Evolutionary conservation across 2,888 invertebrate genomes (phyloP), one percentile per base, ranked within the genome.

Genomic region (Conchocele bisecta): DNA sequence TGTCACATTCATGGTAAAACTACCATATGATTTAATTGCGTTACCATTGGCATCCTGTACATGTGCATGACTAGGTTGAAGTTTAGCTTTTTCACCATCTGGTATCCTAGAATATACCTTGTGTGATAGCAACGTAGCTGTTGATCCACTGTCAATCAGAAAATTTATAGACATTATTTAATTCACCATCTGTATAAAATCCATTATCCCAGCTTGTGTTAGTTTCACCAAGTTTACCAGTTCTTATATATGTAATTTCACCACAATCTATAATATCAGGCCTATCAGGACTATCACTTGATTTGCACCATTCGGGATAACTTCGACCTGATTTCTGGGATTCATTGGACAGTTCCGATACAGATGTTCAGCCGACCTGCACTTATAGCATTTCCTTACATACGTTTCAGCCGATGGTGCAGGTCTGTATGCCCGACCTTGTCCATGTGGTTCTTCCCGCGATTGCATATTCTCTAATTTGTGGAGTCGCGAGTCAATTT

Each of bases 81-180:
- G 11, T 3, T 15, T 13, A 6, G 33, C 22, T 22, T 50, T 29
- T 11, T 29, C 15, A 3, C n/a, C 26, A 37, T 44, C 26, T 1
- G 33, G 41, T 28, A 73, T 26, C 11, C 48, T 29, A 33, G 53
- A 22, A 39, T 51, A 67, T 4, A 33, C 26, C 7, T 29, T 20
- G n/a, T 15, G 24, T 1, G 63, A 63, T 41, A 72, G 39, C 5
- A 67, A 22, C 13, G 63, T 58, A 15, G 48, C 41, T n/a, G 67
- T 59, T 9, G 67, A 53, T 15, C 58, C 57, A 61, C 37, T 66
- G 17, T 72, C 66, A n/a, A 67, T 57, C 2, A 72, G 37, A 22
- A 57, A 26, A 11, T 33, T 28, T 17, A 64, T 20, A 35, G 29
- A 11, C 26, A 28, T 29, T 17, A 22, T 56, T 35, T 13, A n/a